phyloP scores from a whole-genome alignment of 64 coral and sea anemone genomes.

The Montipora capricornis region DNA sequence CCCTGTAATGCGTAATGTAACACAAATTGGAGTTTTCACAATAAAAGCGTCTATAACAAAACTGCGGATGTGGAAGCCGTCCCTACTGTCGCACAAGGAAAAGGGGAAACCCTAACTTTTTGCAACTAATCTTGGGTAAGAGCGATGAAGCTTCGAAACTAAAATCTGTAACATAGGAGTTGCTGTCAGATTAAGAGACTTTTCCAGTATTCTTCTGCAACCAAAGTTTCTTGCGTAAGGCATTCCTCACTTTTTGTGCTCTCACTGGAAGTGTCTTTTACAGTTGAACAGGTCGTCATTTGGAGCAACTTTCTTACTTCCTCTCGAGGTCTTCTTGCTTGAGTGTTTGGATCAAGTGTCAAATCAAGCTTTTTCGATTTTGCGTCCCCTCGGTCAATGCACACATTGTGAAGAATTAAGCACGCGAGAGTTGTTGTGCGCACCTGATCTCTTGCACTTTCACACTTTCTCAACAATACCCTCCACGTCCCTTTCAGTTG shows the following conservation, averaged over 20 bases:
- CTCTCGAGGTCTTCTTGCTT: too few relatives aligned
- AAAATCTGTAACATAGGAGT: conserved; percentile 1
- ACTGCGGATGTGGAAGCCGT: not conserved
- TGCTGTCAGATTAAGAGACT: conserved; percentile 21
- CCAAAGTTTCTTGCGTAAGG: not conserved
- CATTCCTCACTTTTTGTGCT: conserved; percentile 4
- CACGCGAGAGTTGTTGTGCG: too few relatives aligned
- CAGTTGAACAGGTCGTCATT: not conserved
- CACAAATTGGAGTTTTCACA: not conserved
- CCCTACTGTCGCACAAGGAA: not conserved
- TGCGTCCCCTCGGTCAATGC: too few relatives aligned
- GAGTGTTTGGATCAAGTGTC: too few relatives aligned
- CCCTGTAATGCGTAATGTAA: not conserved
- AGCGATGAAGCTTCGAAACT: not conserved
- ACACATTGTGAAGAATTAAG: too few relatives aligned
- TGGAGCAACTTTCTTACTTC: not conserved
- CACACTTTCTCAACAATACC: too few relatives aligned
- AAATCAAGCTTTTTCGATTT: too few relatives aligned
- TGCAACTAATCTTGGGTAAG: not conserved
- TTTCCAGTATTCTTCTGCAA: not conserved
- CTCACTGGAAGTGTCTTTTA: conserved; percentile 5
- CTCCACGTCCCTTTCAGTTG: too few relatives aligned
- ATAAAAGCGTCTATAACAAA: not conserved
- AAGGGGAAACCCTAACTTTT: not conserved
- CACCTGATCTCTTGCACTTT: too few relatives aligned